Percentiles rank a stretch among this genome's conserved stretches.
Evolutionary conservation across 2,888 invertebrate genomes (phyloP).

Genomic region (Conistra vaccinii): DNA sequence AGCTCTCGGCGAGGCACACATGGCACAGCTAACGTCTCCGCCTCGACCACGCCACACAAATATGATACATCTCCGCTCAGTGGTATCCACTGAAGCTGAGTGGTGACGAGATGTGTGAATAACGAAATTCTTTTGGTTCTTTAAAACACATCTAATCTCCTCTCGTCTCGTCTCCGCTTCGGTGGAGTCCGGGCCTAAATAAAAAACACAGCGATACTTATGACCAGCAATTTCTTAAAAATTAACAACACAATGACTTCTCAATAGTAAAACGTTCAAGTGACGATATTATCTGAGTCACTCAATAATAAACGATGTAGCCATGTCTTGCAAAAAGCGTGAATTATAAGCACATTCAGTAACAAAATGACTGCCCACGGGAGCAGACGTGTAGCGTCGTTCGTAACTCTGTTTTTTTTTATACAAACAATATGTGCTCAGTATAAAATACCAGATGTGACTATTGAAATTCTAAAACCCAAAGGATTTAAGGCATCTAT

Average conservation of each 20-base stretch:
- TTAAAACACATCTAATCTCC: too few species aligned
- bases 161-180: too few species aligned
- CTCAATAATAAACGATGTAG: not conserved
- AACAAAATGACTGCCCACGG: constrained; percentile 70
- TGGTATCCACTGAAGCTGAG: too few species aligned
- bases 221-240: too few species aligned
- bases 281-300: constrained; percentile 14
- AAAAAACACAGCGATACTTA: too few species aligned
- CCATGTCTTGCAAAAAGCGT: constrained; percentile 17
- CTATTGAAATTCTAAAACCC: constrained; percentile 89
- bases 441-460: constrained; percentile 84
- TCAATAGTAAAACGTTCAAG: not conserved
- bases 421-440: constrained; percentile 61
- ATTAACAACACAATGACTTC: not conserved
- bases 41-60: too few species aligned
- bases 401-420: constrained; percentile 56
- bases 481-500: constrained; percentile 91
- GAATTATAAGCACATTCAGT: constrained; percentile 62
- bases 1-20: too few species aligned
- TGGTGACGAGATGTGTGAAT: too few species aligned
- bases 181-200: too few species aligned
- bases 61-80: too few species aligned
- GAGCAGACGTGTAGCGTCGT: constrained; percentile 56
- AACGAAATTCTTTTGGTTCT: too few species aligned
- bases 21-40: too few species aligned